Conservation (phyloP, 2,113 vertebrate genomes). For the Cyphomyrus discorhynchus region DNA sequence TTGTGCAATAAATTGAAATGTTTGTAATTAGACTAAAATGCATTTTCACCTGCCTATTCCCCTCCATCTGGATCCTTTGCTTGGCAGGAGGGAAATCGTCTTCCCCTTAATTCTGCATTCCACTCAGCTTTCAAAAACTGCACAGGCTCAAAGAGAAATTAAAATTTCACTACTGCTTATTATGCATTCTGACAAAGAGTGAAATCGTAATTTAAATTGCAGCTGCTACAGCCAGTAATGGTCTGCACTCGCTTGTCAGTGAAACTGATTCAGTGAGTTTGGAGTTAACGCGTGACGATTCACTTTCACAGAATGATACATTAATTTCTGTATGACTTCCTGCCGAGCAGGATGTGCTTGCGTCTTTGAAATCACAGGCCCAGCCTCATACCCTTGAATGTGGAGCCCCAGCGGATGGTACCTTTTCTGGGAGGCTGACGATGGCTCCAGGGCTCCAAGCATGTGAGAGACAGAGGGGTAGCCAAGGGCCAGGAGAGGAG, state of each 20-base stretch:
- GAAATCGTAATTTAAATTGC: background rate
- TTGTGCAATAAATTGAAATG: background rate
- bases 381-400: background rate
- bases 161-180: background rate
- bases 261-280: background rate
- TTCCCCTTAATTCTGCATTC: constrained; percentile 2
- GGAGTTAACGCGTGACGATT: background rate
- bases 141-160: background rate
- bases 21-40: background rate
- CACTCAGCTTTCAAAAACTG: background rate
- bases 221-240: background rate
- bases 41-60: background rate
- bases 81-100: background rate
- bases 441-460: background rate
- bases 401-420: constrained; percentile 4
- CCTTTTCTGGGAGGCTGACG: constrained; percentile 26
- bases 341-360: background rate
- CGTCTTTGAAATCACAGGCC: background rate
- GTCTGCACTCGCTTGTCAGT: background rate
- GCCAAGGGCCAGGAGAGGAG: background rate
- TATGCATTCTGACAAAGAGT: background rate
- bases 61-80: background rate
- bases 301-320: background rate
- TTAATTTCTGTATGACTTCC: background rate
- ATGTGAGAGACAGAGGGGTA: background rate